Evolutionary conservation across 2,888 invertebrate genomes (phyloP), one percentile per base, ranked within the genome.

Genomic region (Gisinianus flammeolus): DNA sequence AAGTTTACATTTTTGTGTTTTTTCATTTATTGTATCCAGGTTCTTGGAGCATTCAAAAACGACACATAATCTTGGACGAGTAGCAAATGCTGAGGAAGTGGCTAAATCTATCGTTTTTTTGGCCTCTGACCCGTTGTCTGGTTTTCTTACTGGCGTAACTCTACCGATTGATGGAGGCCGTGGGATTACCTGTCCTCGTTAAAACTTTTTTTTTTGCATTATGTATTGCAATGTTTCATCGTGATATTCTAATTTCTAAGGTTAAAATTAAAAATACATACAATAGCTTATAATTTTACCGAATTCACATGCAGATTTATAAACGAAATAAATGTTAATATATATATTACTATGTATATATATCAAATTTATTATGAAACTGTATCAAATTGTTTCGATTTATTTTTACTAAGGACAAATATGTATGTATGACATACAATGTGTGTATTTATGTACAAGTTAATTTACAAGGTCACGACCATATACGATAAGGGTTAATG

Each of bases 141-240:
- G 82, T 12, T 84, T 83, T 52, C 83, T 83, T 77, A 85, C 85
- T 16, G 85, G 81, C 5, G 79, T 91, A 5, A 92, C 92, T 78
- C 85, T 99, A 30, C 93, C 96, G 0, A 94, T 98, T 0, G 98
- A 98, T 87, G 98, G 98, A 28, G 98, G 98, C 0, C 90, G 97
- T 68, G 95, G 96, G 87, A 94, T 93, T 6, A 94, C 96, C 93
- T 97, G 97, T 85, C 96, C 97, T 12, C 91, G 97, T 85, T 95
- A 91, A 90, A 22, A 26, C 6, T n/a, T n/a, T n/a, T n/a, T n/a
- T n/a, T n/a, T n/a, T n/a, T n/a, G n/a, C n/a, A n/a, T n/a, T n/a
- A n/a, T n/a, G n/a, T n/a, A n/a, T n/a, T n/a, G 6, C 35, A 35
- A 35, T 5, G 5, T 8, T 5, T 35, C 35, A 12, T 35, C 5